These are phyloP conservation scores for Scaptomyza reducta DNA, from an alignment of 2,888 invertebrate species.

Conservation along the genomic window DNA sequence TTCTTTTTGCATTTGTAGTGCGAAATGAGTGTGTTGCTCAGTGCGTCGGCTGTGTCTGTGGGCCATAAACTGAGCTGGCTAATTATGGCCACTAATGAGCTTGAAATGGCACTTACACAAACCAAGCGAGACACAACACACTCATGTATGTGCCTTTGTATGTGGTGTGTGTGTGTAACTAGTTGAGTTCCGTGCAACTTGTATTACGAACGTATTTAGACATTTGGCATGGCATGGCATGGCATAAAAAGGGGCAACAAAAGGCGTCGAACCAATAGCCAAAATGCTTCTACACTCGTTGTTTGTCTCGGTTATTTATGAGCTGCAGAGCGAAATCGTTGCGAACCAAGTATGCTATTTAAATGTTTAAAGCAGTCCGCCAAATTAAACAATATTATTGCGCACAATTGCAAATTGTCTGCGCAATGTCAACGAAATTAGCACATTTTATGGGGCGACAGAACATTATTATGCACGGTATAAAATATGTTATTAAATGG, in stretches of 20 bases:
- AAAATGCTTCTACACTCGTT: constrained; percentile 16
- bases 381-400: constrained; percentile 31
- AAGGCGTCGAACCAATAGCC: constrained; percentile 43
- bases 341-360: constrained; percentile 35
- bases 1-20: background rate
- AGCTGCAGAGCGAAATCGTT: constrained; percentile 35
- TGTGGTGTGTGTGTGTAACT: background rate
- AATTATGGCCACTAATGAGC: constrained; percentile 79
- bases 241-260: constrained; percentile 30
- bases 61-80: constrained; percentile 73
- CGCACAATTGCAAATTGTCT: constrained; percentile 63
- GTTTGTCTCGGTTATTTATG: constrained; percentile 41
- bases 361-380: constrained; percentile 30
- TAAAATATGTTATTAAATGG: constrained; percentile 5
- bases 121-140: constrained; percentile 3
- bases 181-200: constrained; percentile 11
- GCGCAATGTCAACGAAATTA: constrained; percentile 66
- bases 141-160: background rate
- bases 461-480: constrained; percentile 10
- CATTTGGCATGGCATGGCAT: constrained; percentile 29
- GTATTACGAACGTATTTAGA: constrained; percentile 41
- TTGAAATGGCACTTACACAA: constrained; percentile 76
- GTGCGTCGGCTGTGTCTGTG: constrained; percentile 58
- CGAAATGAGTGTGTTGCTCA: constrained; percentile 21
- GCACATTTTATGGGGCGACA: constrained; percentile 58